Base-by-base conservation (phyloP, 2,113 vertebrate species). In the Phainopepla nitens region DNA sequence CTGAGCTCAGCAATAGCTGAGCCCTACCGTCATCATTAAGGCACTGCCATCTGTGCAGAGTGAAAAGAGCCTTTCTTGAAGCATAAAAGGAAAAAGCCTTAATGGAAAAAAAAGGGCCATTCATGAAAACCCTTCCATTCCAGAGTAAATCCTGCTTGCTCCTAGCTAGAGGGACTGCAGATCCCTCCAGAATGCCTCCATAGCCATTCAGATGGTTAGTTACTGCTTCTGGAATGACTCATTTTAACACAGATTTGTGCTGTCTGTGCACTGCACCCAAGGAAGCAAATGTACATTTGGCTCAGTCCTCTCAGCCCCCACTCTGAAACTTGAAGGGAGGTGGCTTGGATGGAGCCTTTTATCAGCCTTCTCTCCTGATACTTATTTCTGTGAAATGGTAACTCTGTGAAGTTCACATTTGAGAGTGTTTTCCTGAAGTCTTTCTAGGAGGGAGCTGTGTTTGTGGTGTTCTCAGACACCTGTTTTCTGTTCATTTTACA, bases 1-100 rank as follows among this genome's bases (percentile, higher is more conserved):
- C 83, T 94, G 93, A 94, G 92, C 85, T 92, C 93, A 95, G 90
- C 90, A 68, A 4, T 73, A 73, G 94, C 72, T 64, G 79, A 86
- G 76, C 81, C 2, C 60, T 76, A 2, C 83, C 10, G 0, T 80
- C 16, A 3, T 51, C 71, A 23, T 70, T 79, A 80, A 87, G 86
- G 82, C 64, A 8, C 62, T 71, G 33, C 94, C 86, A 82, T 87
- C 94, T 96, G 92, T 76, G 93, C 83, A 47, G 66, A 61, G 69
- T 25, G 58, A 85, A 88, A 89, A 71, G 58, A 69, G 66, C 45
- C 56, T 89, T 93, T 96, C 90, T 79, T 41, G 78, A 42, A 77
- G 69, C 80, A 58, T 53, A 57, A 80, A 92, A 83, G 49, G 45
- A 36, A 62, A 90, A 83, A 90, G 35, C 35, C 60, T 77, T 81